Conservation (phyloP, 1,140 invertebrate species). For the Hetaerina americana region DNA sequence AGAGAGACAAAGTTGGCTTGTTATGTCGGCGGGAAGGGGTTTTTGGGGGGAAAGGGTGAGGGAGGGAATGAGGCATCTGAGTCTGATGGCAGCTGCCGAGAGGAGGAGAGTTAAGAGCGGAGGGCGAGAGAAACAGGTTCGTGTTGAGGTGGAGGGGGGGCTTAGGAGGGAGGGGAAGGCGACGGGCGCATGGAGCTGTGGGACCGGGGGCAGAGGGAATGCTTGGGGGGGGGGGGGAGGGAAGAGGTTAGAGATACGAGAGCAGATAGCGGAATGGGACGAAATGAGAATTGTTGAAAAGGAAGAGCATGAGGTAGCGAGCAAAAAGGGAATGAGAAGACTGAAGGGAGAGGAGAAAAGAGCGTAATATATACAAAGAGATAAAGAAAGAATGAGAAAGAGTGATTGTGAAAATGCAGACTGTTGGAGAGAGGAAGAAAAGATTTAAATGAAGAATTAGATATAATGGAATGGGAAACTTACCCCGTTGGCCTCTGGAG, state of each 20-base stretch:
- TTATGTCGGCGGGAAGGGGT: background rate
- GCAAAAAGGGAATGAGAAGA: too few species aligned
- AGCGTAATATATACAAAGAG: too few species aligned
- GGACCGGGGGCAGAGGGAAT: background rate
- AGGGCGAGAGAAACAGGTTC: background rate
- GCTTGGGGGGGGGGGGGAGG: background rate
- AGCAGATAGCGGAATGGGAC: background rate
- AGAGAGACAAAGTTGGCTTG: background rate
- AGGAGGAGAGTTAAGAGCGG: background rate
- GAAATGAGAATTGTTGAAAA: background rate
- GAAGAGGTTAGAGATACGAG: background rate
- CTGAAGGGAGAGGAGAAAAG: too few species aligned
- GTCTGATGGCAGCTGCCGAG: background rate
- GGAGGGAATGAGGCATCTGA: background rate
- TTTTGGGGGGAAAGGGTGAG: too few species aligned
- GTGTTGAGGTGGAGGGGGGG: background rate
- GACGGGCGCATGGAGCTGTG: too few species aligned
- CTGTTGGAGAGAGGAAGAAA: too few species aligned
- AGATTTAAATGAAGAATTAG: too few species aligned
- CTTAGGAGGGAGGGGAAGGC: background rate
- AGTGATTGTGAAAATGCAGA: too few species aligned
- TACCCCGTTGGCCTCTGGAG: too few species aligned
- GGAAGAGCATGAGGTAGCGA: too few species aligned
- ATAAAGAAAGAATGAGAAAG: too few species aligned
- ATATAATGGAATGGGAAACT: too few species aligned